phyloP scores from a whole-genome alignment of 1,140 invertebrate genomes.

The Zelostemma sp. region DNA sequence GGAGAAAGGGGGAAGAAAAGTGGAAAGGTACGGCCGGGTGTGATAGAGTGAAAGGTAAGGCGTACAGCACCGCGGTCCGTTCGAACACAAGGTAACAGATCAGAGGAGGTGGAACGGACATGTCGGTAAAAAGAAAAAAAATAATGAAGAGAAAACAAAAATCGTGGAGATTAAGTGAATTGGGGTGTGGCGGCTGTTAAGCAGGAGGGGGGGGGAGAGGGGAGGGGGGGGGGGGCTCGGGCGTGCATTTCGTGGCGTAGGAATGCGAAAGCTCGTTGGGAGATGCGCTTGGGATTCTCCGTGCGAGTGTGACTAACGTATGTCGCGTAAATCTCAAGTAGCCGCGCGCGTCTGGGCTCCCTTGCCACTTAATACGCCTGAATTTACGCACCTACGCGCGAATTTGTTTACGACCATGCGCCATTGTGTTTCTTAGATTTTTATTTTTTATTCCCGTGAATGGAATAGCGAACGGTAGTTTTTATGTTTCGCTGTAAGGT shows the following conservation, averaged over 20 bases:
- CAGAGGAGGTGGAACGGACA: too few relatives aligned
- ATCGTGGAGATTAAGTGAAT: too few relatives aligned
- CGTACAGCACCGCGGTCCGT: too few relatives aligned
- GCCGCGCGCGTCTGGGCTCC: constrained; percentile 33
- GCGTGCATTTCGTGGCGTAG: constrained; percentile 4
- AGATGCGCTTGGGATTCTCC: constrained; percentile 42
- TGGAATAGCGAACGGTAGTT: constrained; percentile 1
- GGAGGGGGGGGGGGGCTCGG: too few relatives aligned
- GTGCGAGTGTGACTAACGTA: constrained; percentile 7
- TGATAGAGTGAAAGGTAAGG: too few relatives aligned
- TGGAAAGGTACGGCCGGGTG: too few relatives aligned
- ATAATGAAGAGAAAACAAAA: too few relatives aligned
- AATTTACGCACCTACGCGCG: constrained; percentile 44
- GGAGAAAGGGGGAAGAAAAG: too few relatives aligned
- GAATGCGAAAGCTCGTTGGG: constrained; percentile 20
- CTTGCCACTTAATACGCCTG: constrained; percentile 34
- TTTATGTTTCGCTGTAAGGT: neutral
- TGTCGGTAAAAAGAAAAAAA: too few relatives aligned
- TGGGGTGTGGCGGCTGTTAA: too few relatives aligned
- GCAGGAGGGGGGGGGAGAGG: too few relatives aligned
- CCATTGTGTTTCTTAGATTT: constrained; percentile 31
- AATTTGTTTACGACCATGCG: constrained; percentile 45
- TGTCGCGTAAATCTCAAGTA: constrained; percentile 44
- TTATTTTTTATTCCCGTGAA: constrained; percentile 22
- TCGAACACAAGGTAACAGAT: too few relatives aligned